Evolutionary conservation across 2,888 invertebrate species (phyloP).

Genomic region (Leucoma salicis): DNA sequence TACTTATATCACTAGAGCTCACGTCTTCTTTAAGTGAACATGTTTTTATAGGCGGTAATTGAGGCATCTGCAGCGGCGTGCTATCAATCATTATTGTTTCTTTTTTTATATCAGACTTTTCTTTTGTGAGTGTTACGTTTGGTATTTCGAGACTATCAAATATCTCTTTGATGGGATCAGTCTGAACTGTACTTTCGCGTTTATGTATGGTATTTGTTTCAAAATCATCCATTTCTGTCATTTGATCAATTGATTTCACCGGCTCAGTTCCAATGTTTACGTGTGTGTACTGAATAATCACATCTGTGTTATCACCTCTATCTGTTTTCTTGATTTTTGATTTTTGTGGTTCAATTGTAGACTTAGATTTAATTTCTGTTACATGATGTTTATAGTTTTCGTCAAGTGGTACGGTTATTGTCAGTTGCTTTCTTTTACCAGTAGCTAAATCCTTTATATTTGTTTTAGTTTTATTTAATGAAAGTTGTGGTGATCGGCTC

Average conservation of each 20-base stretch:
- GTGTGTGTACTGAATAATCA: slow-evolving; percentile 36
- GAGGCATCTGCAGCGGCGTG: slow-evolving; percentile 4
- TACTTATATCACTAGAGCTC: slow-evolving; percentile 36
- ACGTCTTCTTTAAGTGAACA: slow-evolving; percentile 38
- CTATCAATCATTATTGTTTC: slow-evolving; percentile 41
- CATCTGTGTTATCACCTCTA: slow-evolving; percentile 25
- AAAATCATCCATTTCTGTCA: slow-evolving; percentile 45
- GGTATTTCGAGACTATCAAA: slow-evolving; percentile 72
- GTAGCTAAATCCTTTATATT: slow-evolving; percentile 37
- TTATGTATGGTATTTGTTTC: slow-evolving; percentile 36
- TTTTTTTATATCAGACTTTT: slow-evolving; percentile 52
- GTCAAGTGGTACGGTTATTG: slow-evolving; percentile 59
- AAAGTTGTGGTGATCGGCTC: slow-evolving; percentile 24
- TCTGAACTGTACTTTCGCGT: slow-evolving; percentile 38
- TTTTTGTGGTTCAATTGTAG: not conserved
- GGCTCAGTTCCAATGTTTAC: slow-evolving; percentile 45
- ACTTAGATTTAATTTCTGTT: slow-evolving; percentile 1
- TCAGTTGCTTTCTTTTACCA: slow-evolving; percentile 39
- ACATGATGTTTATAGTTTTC: slow-evolving; percentile 30
- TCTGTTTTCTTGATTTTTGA: slow-evolving; percentile 27
- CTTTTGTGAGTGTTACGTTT: slow-evolving; percentile 65
- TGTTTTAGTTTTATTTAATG: slow-evolving; percentile 31
- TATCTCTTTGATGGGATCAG: slow-evolving; percentile 40
- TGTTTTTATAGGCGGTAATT: slow-evolving; percentile 5
- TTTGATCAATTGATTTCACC: slow-evolving; percentile 37